Conservation (phyloP, 1,140 invertebrate genomes). For the Akabosia matsudoensis region DNA sequence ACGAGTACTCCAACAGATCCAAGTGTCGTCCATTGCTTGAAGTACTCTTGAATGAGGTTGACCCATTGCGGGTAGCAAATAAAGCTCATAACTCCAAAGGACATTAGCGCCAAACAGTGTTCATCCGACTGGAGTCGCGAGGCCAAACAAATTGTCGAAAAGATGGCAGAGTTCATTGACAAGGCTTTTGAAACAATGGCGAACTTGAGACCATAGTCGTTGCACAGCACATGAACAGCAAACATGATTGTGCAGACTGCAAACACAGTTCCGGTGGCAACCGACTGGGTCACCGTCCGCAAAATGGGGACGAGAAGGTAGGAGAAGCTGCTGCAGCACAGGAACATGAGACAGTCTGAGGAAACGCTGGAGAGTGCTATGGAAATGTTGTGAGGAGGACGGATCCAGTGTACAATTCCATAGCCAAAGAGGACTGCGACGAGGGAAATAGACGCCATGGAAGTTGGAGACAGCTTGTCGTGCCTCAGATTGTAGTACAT, state of each 20-base stretch:
- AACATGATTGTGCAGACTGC: conserved; percentile 84
- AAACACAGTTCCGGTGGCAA: conserved; percentile 96
- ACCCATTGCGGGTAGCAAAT: conserved; percentile 82
- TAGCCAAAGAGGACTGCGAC: conserved; percentile 30
- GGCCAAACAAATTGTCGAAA: conserved; percentile 88
- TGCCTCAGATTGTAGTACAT: conserved; percentile 40
- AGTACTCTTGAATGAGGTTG: background rate
- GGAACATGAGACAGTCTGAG: conserved; percentile 25
- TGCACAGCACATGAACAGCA: conserved; percentile 80
- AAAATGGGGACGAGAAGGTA: conserved; percentile 65
- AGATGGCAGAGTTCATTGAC: conserved; percentile 82
- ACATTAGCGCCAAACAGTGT: conserved; percentile 83
- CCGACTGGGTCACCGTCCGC: conserved; percentile 88
- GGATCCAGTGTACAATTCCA: conserved; percentile 9
- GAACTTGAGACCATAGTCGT: conserved; percentile 81
- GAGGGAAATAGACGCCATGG: conserved; percentile 20
- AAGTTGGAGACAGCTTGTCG: background rate
- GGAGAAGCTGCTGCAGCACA: conserved; percentile 37
- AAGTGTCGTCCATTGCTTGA: background rate
- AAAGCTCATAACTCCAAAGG: conserved; percentile 80
- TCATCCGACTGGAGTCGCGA: conserved; percentile 78
- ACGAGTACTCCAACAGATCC: conserved; percentile 54
- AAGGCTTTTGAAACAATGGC: conserved; percentile 79
- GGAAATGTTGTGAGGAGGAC: background rate
- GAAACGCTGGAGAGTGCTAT: background rate